Percentiles rank a stretch among this genome's conserved stretches.
phyloP scores from a whole-genome alignment of 1,140 invertebrate genomes.

The Drosophila cardini region DNA sequence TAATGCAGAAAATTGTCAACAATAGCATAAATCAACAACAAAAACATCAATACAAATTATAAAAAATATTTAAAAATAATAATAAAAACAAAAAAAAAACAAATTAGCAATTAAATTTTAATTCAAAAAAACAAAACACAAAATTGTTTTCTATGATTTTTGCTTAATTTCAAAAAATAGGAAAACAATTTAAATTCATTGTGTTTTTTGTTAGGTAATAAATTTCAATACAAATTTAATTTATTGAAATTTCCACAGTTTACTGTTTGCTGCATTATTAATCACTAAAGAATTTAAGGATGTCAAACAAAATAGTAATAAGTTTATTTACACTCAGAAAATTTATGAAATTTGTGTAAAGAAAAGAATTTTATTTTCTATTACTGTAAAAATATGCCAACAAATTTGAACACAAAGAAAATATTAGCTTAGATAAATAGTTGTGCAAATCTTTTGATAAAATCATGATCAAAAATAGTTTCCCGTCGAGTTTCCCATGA shows the following conservation, averaged over 20 bases:
- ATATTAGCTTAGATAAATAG: too few relatives aligned
- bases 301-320: too few relatives aligned
- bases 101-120: constrained; percentile 6
- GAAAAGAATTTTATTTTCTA: too few relatives aligned
- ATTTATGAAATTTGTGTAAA: not conserved
- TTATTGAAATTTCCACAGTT: too few relatives aligned
- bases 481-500: not conserved
- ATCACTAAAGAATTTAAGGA: too few relatives aligned
- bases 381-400: too few relatives aligned
- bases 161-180: not conserved
- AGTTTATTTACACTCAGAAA: too few relatives aligned
- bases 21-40: constrained; percentile 4
- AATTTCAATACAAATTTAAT: too few relatives aligned
- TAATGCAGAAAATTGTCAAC: constrained; percentile 27
- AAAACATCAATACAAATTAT: not conserved
- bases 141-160: not conserved
- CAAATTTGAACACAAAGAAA: too few relatives aligned
- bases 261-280: too few relatives aligned
- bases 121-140: not conserved
- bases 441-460: too few relatives aligned
- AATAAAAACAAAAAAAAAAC: not conserved
- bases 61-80: constrained; percentile 5
- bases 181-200: not conserved
- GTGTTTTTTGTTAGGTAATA: too few relatives aligned
- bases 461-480: not conserved